These are phyloP conservation scores for Piliocolobus tephrosceles DNA, from an alignment of 2,113 vertebrate genomes.

Conservation along the genomic window DNA sequence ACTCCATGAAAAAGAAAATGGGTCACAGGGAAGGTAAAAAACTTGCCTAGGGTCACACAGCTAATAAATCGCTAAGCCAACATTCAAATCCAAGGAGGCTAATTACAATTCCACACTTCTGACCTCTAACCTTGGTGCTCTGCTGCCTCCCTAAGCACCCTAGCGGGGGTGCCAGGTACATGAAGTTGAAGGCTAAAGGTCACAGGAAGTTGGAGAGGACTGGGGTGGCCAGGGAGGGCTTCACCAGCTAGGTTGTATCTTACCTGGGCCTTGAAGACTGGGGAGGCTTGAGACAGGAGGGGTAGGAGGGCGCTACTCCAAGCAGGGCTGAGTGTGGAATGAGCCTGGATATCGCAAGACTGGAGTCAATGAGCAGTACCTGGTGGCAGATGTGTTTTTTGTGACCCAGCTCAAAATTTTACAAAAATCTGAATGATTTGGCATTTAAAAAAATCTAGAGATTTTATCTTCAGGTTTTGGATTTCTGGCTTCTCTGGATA, in stretches of 20 bases:
- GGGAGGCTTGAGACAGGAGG: not conserved
- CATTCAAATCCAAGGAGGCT: slow-evolving; percentile 24
- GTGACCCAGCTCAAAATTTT: not conserved
- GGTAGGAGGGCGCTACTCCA: not conserved
- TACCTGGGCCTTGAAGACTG: not conserved
- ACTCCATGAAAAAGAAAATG: slow-evolving; percentile 13
- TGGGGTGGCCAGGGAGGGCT: not conserved
- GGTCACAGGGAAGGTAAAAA: slow-evolving; percentile 50
- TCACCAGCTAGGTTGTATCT: not conserved
- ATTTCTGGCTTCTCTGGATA: slow-evolving; percentile 2
- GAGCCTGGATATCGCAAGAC: not conserved
- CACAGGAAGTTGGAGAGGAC: slow-evolving; percentile 7
- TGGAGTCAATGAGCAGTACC: not conserved
- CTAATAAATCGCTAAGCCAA: slow-evolving; percentile 8
- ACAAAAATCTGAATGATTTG: slow-evolving; percentile 8
- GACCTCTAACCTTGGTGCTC: not conserved
- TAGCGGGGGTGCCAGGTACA: not conserved
- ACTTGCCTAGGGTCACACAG: slow-evolving; percentile 48
- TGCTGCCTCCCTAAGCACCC: not conserved
- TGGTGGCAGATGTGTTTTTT: not conserved
- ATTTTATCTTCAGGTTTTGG: not conserved
- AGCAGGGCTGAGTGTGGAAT: not conserved
- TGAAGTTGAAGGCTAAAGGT: not conserved
- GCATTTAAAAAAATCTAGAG: not conserved
- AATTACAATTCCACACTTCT: slow-evolving; percentile 7